Evolutionary conservation across 2,113 vertebrate genomes (phyloP), one percentile per base, ranked within the genome.

Genomic region (Phylloscopus whistleri): DNA sequence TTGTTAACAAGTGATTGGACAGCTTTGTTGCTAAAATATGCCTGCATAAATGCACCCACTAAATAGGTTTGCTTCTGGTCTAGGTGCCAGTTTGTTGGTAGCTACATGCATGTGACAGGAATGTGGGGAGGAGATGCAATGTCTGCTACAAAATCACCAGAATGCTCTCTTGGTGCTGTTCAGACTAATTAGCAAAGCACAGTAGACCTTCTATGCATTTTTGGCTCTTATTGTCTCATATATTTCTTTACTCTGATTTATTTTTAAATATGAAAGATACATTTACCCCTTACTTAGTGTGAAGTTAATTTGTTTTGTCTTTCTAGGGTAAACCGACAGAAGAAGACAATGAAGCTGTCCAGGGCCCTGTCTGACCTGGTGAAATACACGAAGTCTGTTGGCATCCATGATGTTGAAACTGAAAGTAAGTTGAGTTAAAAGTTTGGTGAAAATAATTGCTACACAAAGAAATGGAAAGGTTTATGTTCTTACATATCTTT

Each of bases 321-420:
- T 66, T 20, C 21, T 70, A 98, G 98, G 94, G 91, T 93, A 2
- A 93, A 85, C 52, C 68, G 97, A 55, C 98, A 99, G 97, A 99
- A 99, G 98, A 99, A 99, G 96, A 99, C 99, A 20, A 98, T 99
- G 99, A 99, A 99, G 95, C 96, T 99, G 56, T 99, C 99, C 17
- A 98, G 99, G 63, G 99, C 99, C 8, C 98, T 99, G 55, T 99
- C 99, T 10, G 99, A 99, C 96, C 98, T 99, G 94, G 99, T 99
- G 90, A 99, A 99, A 85, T 99, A 99, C 97, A 99, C 99, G 0
- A 98, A 98, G 72, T 99, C 99, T 22, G 99, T 99, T 77, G 99
- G 99, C 81, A 97, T 97, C 55, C 98, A 98, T 5, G 99, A 99
- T 30, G 98, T 99, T 31, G 99, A 99, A 80, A 94, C 97, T 21